Base-by-base conservation (phyloP, 2,797 vertebrate species). In the Ataeniobius toweri region DNA sequence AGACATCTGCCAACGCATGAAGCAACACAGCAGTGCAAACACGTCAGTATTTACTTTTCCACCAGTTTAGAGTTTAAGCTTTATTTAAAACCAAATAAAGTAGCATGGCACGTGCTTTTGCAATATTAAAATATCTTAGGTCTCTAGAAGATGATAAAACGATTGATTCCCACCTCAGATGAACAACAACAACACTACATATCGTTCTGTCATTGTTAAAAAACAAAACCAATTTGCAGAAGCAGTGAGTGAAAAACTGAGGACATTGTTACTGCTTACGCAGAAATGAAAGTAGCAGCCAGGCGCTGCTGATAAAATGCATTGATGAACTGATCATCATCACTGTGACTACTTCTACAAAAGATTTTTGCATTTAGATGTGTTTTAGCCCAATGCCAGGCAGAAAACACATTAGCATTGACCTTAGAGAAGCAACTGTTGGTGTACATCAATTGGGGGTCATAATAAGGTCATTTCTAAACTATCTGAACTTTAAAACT, bases 41-140 rank as follows among this genome's bases (percentile, higher is more conserved):
- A 41, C 36, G 22, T 39, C 63, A 67, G 10, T 22, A 24, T 67
- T 67, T 67, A 41, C 63, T 41, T 67, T 65, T 67, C 63, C 63
- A 41, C 20, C 63, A 67, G 36, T 65, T 39, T 36, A 65, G 61
- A 65, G 63, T 41, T 67, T 67, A 41, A 67, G 63, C 63, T 67
- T 6, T 4, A n/a, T 67, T 20, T 41, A 39, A 67, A 67, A 41
- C 31, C 63, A 39, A 41, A 67, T 67, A 67, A 41, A 41, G 63
- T 41, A 22, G 36, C 63, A 41, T 28, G 36, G 16, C 2, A 2
- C 20, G 8, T 22, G 63, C 36, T 41, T 67, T 5, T 65, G 61
- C 16, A 39, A 39, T 1, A 26, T 31, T 20, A 28, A 36, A 16
- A 36, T 63, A 41, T 18, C 63, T 24, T 9, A 24, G 63, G 36